phyloP scores from a whole-genome alignment of 2,797 vertebrate genomes.

The Crax fasciolata region DNA sequence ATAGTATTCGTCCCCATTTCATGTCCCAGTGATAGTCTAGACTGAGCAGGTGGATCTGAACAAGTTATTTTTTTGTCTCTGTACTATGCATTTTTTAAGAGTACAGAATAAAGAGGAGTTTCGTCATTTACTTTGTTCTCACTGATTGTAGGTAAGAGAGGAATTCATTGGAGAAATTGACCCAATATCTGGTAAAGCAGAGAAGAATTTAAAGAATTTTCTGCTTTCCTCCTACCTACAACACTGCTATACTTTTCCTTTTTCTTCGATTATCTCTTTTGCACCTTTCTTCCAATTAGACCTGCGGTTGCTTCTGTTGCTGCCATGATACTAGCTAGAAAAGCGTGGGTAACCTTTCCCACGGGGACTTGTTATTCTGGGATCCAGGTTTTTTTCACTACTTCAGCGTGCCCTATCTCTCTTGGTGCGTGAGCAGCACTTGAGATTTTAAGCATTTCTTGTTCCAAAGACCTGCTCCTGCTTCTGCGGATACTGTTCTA shows the following conservation, averaged over 20 bases:
- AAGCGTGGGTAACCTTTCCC: constrained; percentile 60
- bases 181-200: constrained; percentile 65
- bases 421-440: constrained; percentile 17
- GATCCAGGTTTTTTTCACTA: constrained; percentile 56
- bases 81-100: constrained; percentile 77
- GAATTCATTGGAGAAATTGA: constrained; percentile 67
- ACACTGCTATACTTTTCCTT: constrained; percentile 18
- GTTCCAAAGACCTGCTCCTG: constrained; percentile 72
- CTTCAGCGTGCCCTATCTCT: constrained; percentile 16
- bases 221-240: constrained; percentile 62
- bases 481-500: constrained; percentile 59
- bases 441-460: constrained; percentile 71
- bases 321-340: constrained; percentile 39
- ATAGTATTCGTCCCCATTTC: constrained; percentile 92
- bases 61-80: constrained; percentile 14
- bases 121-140: constrained; percentile 77
- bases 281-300: constrained; percentile 64
- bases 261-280: constrained; percentile 59
- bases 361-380: constrained; percentile 57
- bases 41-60: constrained; percentile 38
- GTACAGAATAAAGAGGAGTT: constrained; percentile 76
- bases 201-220: constrained; percentile 72
- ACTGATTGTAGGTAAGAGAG: constrained; percentile 71
- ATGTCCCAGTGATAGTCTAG: constrained; percentile 88
- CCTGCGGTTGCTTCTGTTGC: constrained; percentile 71